These are phyloP conservation scores for Acrobasis consociella DNA, from an alignment of 2,888 invertebrate species.

Conservation along the genomic window DNA sequence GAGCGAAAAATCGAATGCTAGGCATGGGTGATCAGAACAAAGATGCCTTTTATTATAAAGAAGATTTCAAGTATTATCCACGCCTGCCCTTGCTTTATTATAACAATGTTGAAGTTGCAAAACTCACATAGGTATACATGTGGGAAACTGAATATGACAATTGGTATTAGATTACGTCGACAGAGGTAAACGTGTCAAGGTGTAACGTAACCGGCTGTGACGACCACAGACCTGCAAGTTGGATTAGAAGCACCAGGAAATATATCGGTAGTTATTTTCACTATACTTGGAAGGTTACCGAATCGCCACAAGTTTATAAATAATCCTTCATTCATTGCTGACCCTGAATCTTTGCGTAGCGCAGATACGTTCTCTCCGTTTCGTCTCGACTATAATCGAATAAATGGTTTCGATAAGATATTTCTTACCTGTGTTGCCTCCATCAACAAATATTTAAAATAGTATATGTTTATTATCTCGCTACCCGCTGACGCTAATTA, in stretches of 20 bases:
- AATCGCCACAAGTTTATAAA: constrained; percentile 24
- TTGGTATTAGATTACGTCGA: constrained; percentile 60
- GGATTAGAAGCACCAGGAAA: constrained; percentile 36
- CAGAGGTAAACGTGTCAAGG: constrained; percentile 66
- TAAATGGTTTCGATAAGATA: neutral
- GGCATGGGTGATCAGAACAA: constrained; percentile 31
- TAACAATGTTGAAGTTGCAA: constrained; percentile 36
- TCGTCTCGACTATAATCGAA: constrained; percentile 9
- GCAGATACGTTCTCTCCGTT: constrained; percentile 22
- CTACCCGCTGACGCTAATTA: neutral
- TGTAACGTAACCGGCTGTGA: constrained; percentile 46
- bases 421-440: constrained; percentile 2
- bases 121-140: constrained; percentile 40
- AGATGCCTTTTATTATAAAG: neutral
- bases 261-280: constrained; percentile 12
- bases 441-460: neutral
- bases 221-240: constrained; percentile 31
- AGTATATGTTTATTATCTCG: neutral
- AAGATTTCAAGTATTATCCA: constrained; percentile 1
- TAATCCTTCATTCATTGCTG: constrained; percentile 22
- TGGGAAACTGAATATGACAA: constrained; percentile 60
- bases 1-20: constrained; percentile 42
- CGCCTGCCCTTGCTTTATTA: neutral
- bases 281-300: constrained; percentile 18
- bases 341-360: constrained; percentile 22